phyloP scores from a whole-genome alignment of 2,888 invertebrate species.

The Sarcophaga carnaria region DNA sequence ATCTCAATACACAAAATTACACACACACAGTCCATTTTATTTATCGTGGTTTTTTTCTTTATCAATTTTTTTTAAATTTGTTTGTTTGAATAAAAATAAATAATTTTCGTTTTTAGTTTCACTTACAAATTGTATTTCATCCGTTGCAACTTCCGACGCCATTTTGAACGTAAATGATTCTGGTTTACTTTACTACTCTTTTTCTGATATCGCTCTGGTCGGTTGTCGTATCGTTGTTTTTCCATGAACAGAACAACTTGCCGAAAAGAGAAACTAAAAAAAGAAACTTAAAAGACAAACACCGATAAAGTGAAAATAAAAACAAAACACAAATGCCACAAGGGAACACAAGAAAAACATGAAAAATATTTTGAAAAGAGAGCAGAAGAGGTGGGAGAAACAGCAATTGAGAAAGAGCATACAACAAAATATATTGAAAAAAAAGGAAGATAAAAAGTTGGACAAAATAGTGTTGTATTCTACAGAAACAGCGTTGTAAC shows the following conservation, averaged over 20 bases:
- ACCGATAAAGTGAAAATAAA: slow-evolving; percentile 56
- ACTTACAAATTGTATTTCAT: slow-evolving; percentile 72
- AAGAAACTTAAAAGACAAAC: slow-evolving; percentile 13
- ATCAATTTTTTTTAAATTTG: background rate
- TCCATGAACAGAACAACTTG: slow-evolving; percentile 58
- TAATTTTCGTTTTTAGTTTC: slow-evolving; percentile 35
- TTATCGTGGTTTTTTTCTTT: background rate
- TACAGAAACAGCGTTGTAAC: background rate
- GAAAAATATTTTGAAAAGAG: background rate
- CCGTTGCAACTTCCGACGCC: slow-evolving; percentile 77
- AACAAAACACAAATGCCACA: slow-evolving; percentile 52
- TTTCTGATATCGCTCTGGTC: slow-evolving; percentile 18
- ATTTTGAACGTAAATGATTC: slow-evolving; percentile 74
- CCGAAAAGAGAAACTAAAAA: slow-evolving; percentile 28
- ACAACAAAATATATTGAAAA: background rate
- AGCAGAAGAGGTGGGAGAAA: background rate
- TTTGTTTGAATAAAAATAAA: slow-evolving; percentile 21
- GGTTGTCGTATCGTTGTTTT: slow-evolving; percentile 63
- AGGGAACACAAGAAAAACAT: slow-evolving; percentile 2
- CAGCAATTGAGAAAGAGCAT: background rate
- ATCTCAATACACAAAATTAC: background rate
- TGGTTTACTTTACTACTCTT: slow-evolving; percentile 65
- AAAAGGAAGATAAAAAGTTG: background rate
- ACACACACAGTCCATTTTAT: slow-evolving; percentile 41
- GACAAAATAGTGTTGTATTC: background rate